Evolutionary conservation across 2,797 vertebrate genomes (phyloP).

Genomic region (Leptatherina wallacei): DNA sequence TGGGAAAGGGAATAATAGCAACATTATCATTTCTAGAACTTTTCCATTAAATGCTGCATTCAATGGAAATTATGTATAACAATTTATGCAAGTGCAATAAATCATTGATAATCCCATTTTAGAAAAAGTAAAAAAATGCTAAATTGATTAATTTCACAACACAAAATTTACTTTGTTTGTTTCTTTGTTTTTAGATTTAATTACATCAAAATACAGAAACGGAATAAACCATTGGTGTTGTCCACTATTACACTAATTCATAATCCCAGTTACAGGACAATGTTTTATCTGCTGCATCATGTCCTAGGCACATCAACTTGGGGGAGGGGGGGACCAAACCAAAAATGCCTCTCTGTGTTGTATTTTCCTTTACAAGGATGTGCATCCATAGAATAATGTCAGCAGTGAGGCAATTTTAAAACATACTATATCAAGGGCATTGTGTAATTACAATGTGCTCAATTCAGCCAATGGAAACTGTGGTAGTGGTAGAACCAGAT

Average conservation of each 20-base stretch:
- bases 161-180: too few species aligned
- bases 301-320: conserved; percentile 6
- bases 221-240: too few species aligned
- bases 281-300: conserved; percentile 3
- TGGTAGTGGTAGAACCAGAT: conserved; percentile 18
- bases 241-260: neutral
- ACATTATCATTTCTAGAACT: too few species aligned
- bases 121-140: too few species aligned
- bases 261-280: conserved; percentile 10
- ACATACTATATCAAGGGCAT: conserved; percentile 62
- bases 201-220: too few species aligned
- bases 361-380: conserved; percentile 33
- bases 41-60: too few species aligned
- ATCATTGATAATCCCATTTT: neutral
- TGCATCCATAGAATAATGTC: conserved; percentile 40
- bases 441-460: conserved; percentile 64
- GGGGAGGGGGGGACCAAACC: conserved; percentile 12
- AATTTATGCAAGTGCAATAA: neutral
- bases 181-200: too few species aligned
- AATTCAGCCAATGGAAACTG: conserved; percentile 51
- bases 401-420: conserved; percentile 39
- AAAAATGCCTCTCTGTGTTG: conserved; percentile 31
- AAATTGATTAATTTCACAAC: too few species aligned
- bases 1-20: too few species aligned
- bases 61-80: too few species aligned